phyloP scores from a whole-genome alignment of 2,888 invertebrate genomes.

The Drosophila planitibia region DNA sequence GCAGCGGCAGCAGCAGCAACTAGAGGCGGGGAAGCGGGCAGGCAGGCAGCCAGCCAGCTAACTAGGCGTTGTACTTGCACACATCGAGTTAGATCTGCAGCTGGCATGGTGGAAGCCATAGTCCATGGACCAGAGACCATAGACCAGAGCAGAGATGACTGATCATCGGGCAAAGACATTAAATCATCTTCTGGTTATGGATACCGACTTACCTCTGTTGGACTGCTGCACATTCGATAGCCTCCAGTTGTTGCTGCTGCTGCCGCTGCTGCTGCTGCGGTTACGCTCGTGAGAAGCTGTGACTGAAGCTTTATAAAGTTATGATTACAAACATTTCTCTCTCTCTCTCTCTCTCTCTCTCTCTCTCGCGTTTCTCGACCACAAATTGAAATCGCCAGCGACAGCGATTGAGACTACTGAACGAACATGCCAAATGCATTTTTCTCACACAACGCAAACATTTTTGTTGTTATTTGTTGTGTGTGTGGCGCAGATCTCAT shows the following conservation, averaged over 20 bases:
- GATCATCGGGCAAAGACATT: constrained; percentile 72
- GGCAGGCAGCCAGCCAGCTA: constrained; percentile 16
- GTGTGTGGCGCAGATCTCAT: constrained; percentile 17
- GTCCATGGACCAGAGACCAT: constrained; percentile 7
- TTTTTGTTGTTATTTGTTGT: constrained; percentile 27
- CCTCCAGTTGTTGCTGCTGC: constrained; percentile 37
- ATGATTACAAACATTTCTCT: constrained; percentile 64
- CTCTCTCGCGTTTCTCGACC: constrained; percentile 20
- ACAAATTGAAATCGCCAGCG: constrained; percentile 56
- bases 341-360: constrained; percentile 1
- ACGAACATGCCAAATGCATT: constrained; percentile 32
- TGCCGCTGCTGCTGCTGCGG: constrained; percentile 45
- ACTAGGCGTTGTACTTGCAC: constrained; percentile 58
- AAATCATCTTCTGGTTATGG: constrained; percentile 61
- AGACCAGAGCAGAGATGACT: constrained; percentile 55
- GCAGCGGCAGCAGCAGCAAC: constrained; percentile 2
- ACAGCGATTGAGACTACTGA: constrained; percentile 23
- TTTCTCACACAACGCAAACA: constrained; percentile 52
- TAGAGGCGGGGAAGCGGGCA: constrained; percentile 9
- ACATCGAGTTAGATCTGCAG: constrained; percentile 15
- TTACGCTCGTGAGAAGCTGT: constrained; percentile 69
- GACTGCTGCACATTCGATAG: constrained; percentile 51
- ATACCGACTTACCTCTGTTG: constrained; percentile 22
- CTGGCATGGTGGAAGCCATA: constrained; percentile 27
- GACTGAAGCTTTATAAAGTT: constrained; percentile 55